Conservation (phyloP, 2,797 vertebrate genomes). For the Pelochelys cantorii region DNA sequence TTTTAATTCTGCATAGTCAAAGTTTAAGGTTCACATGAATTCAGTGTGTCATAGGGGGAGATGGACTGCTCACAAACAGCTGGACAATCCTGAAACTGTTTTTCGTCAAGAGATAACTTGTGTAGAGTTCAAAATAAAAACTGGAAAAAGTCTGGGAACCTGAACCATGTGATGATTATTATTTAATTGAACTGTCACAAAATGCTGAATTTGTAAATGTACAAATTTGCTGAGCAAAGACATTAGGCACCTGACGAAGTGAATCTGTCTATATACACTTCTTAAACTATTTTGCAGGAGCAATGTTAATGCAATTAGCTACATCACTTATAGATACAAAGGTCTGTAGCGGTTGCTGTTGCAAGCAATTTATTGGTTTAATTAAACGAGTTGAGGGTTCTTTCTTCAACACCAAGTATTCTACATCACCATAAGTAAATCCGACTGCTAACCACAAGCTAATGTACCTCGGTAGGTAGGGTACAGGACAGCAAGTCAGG, state of each 20-base stretch:
- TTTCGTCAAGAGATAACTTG: background rate
- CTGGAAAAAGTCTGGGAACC: background rate
- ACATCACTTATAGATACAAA: background rate
- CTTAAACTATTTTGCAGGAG: background rate
- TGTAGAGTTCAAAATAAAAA: background rate
- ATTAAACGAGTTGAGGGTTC: background rate
- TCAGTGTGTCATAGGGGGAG: background rate
- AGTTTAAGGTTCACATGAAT: conserved; percentile 22
- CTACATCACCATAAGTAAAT: background rate
- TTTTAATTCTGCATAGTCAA: conserved; percentile 3
- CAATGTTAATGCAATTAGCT: background rate
- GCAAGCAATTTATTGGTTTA: background rate
- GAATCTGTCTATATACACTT: background rate
- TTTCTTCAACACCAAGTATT: background rate
- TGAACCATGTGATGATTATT: background rate
- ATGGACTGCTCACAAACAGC: background rate
- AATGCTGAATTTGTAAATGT: background rate
- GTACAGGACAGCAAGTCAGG: accelerated
- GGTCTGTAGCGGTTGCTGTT: background rate
- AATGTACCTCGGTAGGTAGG: no score
- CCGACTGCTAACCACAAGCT: background rate
- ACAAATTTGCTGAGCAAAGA: background rate
- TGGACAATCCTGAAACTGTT: background rate
- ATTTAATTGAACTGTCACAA: background rate
- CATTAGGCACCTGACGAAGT: background rate